Conservation (phyloP, 1,140 invertebrate genomes). For the Drosophila pruinosa region DNA sequence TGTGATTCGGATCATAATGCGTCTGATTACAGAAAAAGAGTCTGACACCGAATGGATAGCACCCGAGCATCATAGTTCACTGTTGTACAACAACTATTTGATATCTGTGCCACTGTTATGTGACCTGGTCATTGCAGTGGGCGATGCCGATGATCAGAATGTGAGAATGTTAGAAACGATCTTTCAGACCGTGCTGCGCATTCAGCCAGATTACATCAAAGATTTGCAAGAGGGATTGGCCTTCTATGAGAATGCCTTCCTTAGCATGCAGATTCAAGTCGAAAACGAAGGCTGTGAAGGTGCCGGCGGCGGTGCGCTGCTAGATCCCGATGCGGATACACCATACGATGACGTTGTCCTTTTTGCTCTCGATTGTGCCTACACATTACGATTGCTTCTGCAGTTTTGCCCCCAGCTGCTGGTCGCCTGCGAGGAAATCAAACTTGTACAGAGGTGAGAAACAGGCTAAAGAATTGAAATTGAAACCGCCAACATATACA, state of each 20-base stretch:
- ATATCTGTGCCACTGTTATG: slow-evolving; percentile 92
- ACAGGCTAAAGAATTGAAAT: not conserved
- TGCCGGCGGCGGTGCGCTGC: slow-evolving; percentile 61
- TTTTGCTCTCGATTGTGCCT: slow-evolving; percentile 88
- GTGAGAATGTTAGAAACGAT: slow-evolving; percentile 85
- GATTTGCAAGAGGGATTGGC: slow-evolving; percentile 86
- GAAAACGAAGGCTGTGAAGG: slow-evolving; percentile 78
- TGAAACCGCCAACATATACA: no score
- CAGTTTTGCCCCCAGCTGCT: slow-evolving; percentile 85
- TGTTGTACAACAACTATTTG: slow-evolving; percentile 91
- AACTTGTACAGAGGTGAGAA: slow-evolving; percentile 64
- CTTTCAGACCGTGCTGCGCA: slow-evolving; percentile 86
- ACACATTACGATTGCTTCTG: slow-evolving; percentile 87
- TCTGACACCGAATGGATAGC: slow-evolving; percentile 88
- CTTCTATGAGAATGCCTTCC: slow-evolving; percentile 83
- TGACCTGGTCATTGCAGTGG: slow-evolving; percentile 90
- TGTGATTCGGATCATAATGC: slow-evolving; percentile 87
- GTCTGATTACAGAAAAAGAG: slow-evolving; percentile 90
- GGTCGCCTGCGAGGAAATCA: slow-evolving; percentile 50
- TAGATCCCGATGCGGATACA: slow-evolving; percentile 62
- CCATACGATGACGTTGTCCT: slow-evolving; percentile 88
- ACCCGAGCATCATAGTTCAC: slow-evolving; percentile 86
- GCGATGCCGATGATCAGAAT: slow-evolving; percentile 85
- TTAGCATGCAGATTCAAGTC: slow-evolving; percentile 74
- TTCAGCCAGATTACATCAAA: slow-evolving; percentile 88